Evolutionary conservation across 2,888 invertebrate species (phyloP).

Genomic region (Sinotaia quadrata): DNA sequence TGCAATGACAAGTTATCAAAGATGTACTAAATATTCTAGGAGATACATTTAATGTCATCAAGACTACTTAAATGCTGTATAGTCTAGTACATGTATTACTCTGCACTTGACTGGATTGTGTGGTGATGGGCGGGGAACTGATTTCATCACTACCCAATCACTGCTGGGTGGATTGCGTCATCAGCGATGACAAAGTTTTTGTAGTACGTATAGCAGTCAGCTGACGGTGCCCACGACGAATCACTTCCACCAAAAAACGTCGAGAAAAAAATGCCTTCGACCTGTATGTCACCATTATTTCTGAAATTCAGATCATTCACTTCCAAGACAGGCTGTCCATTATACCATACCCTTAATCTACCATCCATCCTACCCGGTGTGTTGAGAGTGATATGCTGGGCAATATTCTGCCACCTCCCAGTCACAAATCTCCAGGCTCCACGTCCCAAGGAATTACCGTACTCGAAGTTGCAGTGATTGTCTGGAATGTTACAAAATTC

Average conservation of each 20-base stretch:
- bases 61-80: too few species aligned
- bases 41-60: too few species aligned
- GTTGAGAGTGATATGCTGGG: constrained; percentile 44
- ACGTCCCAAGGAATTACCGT: constrained; percentile 39
- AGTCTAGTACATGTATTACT: too few species aligned
- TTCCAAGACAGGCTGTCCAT: constrained; percentile 28
- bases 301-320: constrained; percentile 43
- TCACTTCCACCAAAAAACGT: constrained; percentile 56
- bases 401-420: constrained; percentile 24
- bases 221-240: constrained; percentile 44
- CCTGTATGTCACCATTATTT: constrained; percentile 35
- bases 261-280: constrained; percentile 54
- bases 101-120: too few species aligned
- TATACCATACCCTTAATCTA: constrained; percentile 35
- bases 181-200: constrained; percentile 47
- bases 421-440: constrained; percentile 37
- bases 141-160: too few species aligned
- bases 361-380: constrained; percentile 37
- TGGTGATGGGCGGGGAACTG: too few species aligned
- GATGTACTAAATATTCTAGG: too few species aligned
- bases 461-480: constrained; percentile 35
- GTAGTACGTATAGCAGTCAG: constrained; percentile 51
- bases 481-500: constrained; percentile 36
- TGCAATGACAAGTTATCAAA: too few species aligned
- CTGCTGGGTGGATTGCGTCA: too few species aligned